A percentile compares a stretch with the other conserved stretches of the same genome.
Evolutionary conservation across 1,140 invertebrate species (phyloP).

Genomic region (Brachionus sp.): DNA sequence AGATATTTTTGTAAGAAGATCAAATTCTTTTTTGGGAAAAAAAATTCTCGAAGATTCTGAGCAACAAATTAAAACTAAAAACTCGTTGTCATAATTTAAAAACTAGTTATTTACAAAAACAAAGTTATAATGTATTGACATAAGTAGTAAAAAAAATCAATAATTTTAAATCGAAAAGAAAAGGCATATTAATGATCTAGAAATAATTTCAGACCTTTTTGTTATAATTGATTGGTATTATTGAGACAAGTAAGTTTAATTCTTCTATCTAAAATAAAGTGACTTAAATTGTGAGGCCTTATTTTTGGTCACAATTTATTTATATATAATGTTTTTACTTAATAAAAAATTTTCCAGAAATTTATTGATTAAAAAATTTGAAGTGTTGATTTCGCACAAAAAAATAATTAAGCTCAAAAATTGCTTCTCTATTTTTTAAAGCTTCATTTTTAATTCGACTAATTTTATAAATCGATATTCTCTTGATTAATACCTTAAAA

Average conservation of each 20-base stretch:
- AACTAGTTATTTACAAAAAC: neutral
- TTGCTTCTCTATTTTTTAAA: neutral
- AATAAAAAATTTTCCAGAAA: neutral
- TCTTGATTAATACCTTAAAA: conserved; percentile 5
- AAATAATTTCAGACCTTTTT: neutral
- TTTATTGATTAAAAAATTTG: neutral
- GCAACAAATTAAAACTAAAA: neutral
- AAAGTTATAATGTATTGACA: neutral
- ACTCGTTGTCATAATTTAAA: neutral
- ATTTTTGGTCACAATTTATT: too few relatives aligned
- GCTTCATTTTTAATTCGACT: neutral
- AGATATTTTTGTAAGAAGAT: neutral
- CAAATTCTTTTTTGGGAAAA: neutral
- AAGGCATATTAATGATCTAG: neutral
- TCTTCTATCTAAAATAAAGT: neutral
- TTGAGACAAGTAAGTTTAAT: neutral
- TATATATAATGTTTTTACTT: too few relatives aligned
- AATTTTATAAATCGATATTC: conserved; percentile 5
- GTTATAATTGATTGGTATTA: neutral
- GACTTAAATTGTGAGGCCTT: neutral
- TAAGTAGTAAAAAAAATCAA: neutral
- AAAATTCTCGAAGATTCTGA: neutral
- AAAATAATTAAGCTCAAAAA: neutral
- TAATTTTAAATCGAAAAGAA: neutral
- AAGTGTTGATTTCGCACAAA: neutral